Evolutionary conservation across 2,797 vertebrate genomes (phyloP), one percentile per base, ranked within the genome.

Genomic region (Otolemur crassicaudatus): DNA sequence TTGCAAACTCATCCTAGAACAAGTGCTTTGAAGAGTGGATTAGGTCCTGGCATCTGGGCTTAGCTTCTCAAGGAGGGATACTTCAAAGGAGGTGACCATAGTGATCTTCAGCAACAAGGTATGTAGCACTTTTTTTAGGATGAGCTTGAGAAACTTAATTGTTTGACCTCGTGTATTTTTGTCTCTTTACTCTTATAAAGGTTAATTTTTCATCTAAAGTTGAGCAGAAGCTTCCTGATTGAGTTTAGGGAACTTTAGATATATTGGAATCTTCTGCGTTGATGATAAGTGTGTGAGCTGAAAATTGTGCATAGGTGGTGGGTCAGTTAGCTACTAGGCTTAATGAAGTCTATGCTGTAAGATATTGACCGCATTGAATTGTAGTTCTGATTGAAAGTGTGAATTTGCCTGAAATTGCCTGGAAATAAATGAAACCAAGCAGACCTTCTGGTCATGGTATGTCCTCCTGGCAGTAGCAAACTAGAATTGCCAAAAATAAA

Each of bases 401-500:
- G 20, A 31, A 75, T 94, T 79, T 95, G n/a, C 25, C 34, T 89
- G 34, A 85, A 96, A 92, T 67, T 40, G 1, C 13, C 56, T 87
- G 34, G 22, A 86, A 92, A 94, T 82, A 89, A 73, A 34, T 70
- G 60, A 80, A 94, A 85, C 27, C 5, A 46, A 82, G 84, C 25
- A 49, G 46, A 81, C 16, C 0, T 95, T 69, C 77, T 58, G 37
- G 80, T 58, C 53, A 27, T 12, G 23, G n/a, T 82, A 7, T 76
- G 13, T 79, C 31, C 22, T 79, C 61, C 40, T 49, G 20, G 13
- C 29, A 20, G 80, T 10, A 81, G 23, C 25, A 53, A 81, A 79
- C 23, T 19, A 61, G 77, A 92, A 27, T 34, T 63, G 13, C 10
- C 34, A 75, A 63, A 87, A 69, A 82, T 86, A 81, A 87, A 77